A percentile compares a stretch with the other conserved stretches of the same genome.
Evolutionary conservation across 1,140 invertebrate species (phyloP).

Genomic region (Platyura marginata): DNA sequence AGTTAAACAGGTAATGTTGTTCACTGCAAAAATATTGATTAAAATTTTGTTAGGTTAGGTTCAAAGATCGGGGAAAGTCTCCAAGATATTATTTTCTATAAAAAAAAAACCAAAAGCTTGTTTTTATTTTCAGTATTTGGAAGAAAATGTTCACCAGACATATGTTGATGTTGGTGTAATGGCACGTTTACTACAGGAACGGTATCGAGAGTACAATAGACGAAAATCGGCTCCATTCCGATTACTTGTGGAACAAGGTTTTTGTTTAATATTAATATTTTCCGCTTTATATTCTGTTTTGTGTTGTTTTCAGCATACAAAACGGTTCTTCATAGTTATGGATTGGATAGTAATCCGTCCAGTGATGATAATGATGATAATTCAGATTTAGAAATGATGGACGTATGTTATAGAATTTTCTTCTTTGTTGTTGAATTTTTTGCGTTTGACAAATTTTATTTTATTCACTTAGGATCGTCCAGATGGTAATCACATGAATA

Average conservation of each 20-base stretch:
- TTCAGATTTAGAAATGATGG: conserved; percentile 29
- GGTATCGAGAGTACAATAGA: conserved; percentile 47
- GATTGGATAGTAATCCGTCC: conserved; percentile 29
- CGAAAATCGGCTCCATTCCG: conserved; percentile 47
- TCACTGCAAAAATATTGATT: conserved; percentile 1
- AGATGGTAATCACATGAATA: conserved; percentile 19
- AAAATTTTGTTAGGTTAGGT: conserved; percentile 4
- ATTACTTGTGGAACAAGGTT: conserved; percentile 40
- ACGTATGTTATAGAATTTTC: conserved; percentile 10
- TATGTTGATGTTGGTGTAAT: conserved; percentile 54
- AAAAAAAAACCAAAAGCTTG: background rate
- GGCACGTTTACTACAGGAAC: conserved; percentile 47
- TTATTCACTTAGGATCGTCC: background rate
- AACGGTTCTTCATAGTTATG: conserved; percentile 34
- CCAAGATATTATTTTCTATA: background rate
- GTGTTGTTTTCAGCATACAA: conserved; percentile 25
- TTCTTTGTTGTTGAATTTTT: background rate
- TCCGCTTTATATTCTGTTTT: conserved; percentile 5
- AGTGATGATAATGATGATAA: conserved; percentile 33
- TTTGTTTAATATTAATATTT: conserved; percentile 15
- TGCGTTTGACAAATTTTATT: background rate
- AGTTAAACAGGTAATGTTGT: conserved; percentile 16
- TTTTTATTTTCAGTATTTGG: conserved; percentile 32
- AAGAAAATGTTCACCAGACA: conserved; percentile 48
- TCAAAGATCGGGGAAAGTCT: background rate